These are phyloP conservation scores for Euphydryas editha DNA, from an alignment of 2,888 invertebrate genomes.

Conservation along the genomic window DNA sequence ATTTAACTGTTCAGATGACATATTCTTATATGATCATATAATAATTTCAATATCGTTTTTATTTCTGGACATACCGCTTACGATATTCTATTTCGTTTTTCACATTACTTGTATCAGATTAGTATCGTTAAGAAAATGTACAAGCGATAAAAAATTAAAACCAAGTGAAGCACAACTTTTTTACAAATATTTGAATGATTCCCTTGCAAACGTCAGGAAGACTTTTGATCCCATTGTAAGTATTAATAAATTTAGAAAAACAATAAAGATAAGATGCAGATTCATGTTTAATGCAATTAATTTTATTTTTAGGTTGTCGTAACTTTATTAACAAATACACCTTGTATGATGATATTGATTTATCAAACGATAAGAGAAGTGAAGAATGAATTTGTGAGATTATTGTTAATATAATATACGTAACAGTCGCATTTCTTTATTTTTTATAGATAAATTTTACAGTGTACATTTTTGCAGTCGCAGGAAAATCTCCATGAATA, in stretches of 20 bases:
- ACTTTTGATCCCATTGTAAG: neutral
- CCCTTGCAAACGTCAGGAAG: neutral
- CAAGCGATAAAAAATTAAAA: neutral
- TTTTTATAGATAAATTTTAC: too few species aligned
- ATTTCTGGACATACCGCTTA: neutral
- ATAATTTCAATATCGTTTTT: neutral
- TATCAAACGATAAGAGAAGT: neutral
- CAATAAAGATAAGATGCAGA: too few species aligned
- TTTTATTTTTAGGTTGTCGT: slow-evolving; percentile 10
- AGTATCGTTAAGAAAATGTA: neutral
- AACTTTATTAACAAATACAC: neutral
- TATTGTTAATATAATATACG: too few species aligned
- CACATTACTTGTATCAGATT: neutral
- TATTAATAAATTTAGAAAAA: neutral
- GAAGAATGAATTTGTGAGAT: neutral
- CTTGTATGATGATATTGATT: neutral
- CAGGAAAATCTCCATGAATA: too few species aligned
- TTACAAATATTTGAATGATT: neutral
- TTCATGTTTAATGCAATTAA: neutral
- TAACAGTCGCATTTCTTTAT: too few species aligned
- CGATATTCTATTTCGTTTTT: neutral
- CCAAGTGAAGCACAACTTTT: neutral
- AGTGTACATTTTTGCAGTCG: too few species aligned
- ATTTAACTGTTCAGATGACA: neutral
- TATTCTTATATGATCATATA: neutral